phyloP scores from a whole-genome alignment of 2,113 vertebrate species.

The Mesitornis unicolor region DNA sequence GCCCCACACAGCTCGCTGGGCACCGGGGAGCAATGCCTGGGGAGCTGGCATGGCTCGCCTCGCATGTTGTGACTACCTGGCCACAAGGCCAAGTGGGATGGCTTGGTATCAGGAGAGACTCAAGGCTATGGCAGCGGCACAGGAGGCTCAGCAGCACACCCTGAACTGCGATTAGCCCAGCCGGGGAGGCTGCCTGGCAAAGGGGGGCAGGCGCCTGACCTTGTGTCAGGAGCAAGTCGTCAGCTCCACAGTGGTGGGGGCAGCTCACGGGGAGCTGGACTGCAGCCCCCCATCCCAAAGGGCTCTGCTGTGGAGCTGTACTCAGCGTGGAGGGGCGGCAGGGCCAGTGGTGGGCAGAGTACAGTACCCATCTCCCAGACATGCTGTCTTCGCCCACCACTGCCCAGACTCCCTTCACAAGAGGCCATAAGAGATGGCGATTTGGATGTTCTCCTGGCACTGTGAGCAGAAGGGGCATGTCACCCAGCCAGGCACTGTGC shows the following conservation, averaged over 20 bases:
- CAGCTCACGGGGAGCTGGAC: background rate
- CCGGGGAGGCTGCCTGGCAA: accelerated
- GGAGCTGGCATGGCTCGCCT: background rate
- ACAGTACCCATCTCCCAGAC: background rate
- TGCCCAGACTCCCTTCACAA: background rate
- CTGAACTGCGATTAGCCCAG: background rate
- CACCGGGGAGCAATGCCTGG: background rate
- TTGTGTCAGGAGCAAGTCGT: accelerated
- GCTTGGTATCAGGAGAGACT: constrained; percentile 26
- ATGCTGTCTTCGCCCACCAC: background rate
- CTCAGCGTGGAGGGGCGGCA: accelerated
- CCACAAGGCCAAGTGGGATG: constrained; percentile 42
- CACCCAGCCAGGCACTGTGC: accelerated
- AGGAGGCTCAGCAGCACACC: background rate
- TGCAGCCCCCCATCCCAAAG: background rate
- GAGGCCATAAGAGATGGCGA: background rate
- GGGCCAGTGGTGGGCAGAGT: background rate
- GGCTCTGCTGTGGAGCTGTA: background rate
- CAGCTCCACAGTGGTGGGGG: accelerated
- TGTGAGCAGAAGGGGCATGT: background rate
- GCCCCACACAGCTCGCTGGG: background rate
- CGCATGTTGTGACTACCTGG: constrained; percentile 55
- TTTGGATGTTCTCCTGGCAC: background rate
- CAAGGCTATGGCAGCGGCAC: constrained; percentile 20
- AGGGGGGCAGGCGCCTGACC: background rate